A percentile compares a stretch with the other conserved stretches of the same genome.
Evolutionary conservation across 37 sponge, comb jelly and placozoan genomes (phyloP).

Genomic region (Diacarnus erythraeanus): DNA sequence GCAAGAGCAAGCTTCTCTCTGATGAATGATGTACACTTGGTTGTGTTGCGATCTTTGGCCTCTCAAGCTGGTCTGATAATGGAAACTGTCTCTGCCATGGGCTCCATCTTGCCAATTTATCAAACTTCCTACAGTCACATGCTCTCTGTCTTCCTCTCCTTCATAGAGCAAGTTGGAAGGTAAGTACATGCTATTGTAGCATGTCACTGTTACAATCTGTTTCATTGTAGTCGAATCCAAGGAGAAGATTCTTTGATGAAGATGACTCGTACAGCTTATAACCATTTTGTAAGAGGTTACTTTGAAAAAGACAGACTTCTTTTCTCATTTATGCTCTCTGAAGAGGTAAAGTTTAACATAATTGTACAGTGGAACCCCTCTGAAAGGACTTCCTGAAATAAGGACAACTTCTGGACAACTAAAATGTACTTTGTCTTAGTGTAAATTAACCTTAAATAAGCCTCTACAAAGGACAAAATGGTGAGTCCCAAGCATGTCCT

Average conservation of each 20-base stretch:
- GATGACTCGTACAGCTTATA: slow-evolving; percentile 35
- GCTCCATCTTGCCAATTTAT: slow-evolving; percentile 43
- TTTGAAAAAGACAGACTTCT: slow-evolving; percentile 66
- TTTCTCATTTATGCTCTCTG: slow-evolving; percentile 54
- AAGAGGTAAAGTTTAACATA: slow-evolving; percentile 40
- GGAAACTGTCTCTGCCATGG: slow-evolving; percentile 41
- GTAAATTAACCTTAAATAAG: no score
- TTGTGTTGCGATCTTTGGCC: slow-evolving; percentile 28
- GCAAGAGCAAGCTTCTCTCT: slow-evolving; percentile 1
- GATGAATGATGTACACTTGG: slow-evolving; percentile 32
- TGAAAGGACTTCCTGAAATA: no score
- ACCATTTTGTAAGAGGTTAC: slow-evolving; percentile 56
- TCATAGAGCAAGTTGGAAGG: slow-evolving; percentile 57
- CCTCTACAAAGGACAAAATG: no score
- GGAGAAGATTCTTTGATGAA: slow-evolving; percentile 52
- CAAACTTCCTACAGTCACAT: slow-evolving; percentile 34
- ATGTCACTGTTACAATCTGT: neutral
- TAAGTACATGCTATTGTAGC: neutral
- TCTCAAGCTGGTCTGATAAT: slow-evolving; percentile 50
- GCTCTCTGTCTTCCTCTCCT: slow-evolving; percentile 34
- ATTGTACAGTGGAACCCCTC: no score
- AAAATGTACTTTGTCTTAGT: no score
- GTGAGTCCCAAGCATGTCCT: no score
- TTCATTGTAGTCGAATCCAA: slow-evolving; percentile 6
- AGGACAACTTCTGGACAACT: no score